Evolutionary conservation across 2,113 vertebrate genomes (phyloP).

Genomic region (Thomomys bottae): DNA sequence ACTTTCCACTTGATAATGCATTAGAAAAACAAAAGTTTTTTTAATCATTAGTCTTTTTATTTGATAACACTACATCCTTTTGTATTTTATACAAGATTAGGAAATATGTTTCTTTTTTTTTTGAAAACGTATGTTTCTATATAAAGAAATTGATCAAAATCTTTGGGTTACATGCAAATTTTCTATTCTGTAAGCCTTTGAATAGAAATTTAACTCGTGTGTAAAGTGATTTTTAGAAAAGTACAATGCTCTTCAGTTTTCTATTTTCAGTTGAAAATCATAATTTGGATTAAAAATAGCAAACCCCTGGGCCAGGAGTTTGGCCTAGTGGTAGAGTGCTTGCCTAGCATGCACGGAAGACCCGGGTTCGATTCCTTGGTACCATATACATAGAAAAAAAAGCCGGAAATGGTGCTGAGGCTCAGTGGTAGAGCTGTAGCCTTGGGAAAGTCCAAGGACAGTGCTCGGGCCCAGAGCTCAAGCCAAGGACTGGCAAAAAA

Average conservation of each 20-base stretch:
- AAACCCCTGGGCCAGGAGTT: no score
- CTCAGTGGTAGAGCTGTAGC: no score
- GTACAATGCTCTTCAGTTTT: conserved; percentile 15
- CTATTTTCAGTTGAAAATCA: conserved; percentile 44
- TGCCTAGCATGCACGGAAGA: no score
- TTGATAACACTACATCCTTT: not conserved
- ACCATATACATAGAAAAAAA: no score
- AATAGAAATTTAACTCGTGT: conserved; percentile 40
- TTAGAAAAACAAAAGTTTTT: not conserved
- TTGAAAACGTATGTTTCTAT: conserved; percentile 13
- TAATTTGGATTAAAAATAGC: conserved; percentile 53
- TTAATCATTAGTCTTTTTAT: not conserved
- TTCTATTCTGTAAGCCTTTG: not conserved
- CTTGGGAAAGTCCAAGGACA: no score
- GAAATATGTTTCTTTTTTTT: no score
- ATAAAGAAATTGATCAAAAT: conserved; percentile 40
- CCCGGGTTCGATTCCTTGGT: no score
- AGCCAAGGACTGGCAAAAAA: no score
- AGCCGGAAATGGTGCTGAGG: no score
- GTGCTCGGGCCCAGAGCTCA: no score
- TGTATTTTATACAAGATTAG: conserved; percentile 32
- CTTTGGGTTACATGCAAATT: conserved; percentile 6
- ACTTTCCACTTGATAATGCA: conserved; percentile 32
- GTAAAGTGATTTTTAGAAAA: conserved; percentile 48
- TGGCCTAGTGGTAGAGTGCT: no score